Base-by-base conservation (phyloP, 2,888 invertebrate species). In the Xestoiulus laeticollis region DNA sequence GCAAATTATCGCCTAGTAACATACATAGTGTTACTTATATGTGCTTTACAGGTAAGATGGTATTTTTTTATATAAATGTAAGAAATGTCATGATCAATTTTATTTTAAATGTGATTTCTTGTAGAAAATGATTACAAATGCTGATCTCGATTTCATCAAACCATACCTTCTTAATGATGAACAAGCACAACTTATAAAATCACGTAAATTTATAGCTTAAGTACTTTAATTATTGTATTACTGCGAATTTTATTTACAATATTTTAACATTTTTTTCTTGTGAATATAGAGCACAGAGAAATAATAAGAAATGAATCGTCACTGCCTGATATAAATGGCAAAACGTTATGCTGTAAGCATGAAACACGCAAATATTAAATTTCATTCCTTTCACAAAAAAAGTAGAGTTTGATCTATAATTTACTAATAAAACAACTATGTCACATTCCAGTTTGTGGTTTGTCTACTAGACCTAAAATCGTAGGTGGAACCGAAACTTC, bases 401-500 rank as follows among this genome's bases (percentile, higher is more conserved):
- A 16, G n/a, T n/a, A 38, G 5, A 59, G n/a, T 59, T 59, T 59
- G 12, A 59, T 59, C 19, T 59, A 59, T 59, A n/a, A 59, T n/a
- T 59, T 59, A 22, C 3, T 59, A 8, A 22, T n/a, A 59, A 59
- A 59, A 48, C 14, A 59, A n/a, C 59, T 59, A 19, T 59, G 59
- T 59, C 59, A 59, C 59, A 19, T 59, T 59, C 6, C 59, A 87
- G 87, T n/a, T 82, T 87, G 87, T 83, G 87, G 87, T 26, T 44
- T 78, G 83, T 33, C 87, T 16, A 83, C 68, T 16, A 30, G 44
- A 43, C 38, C 30, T 22, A 87, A 96, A 85, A 97, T 97, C 90
- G 96, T 97, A 5, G 96, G 96, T 22, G 97, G 97, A 0, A 95
- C 95, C 89, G 95, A 95, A 91, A 96, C 96, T 0, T 95, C 95